Base-by-base conservation (phyloP, 1,140 invertebrate genomes). In the Heliconius hewitsoni region DNA sequence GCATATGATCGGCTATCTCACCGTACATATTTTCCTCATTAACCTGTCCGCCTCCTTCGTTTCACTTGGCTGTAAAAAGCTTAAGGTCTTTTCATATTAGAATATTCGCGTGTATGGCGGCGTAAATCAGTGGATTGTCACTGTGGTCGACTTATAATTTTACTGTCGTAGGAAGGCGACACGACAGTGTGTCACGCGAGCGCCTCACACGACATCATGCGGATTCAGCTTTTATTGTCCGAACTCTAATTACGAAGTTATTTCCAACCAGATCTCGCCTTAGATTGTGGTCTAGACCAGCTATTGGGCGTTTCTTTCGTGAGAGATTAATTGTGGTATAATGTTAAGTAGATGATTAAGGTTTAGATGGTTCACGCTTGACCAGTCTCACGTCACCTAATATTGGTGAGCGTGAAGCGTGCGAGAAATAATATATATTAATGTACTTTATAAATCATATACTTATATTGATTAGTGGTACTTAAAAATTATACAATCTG, bases 101-200 rank as follows among this genome's bases (percentile, higher is more conserved):
- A 91, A 92, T 91, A 92, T 92, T 94, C 90, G 93, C 93, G 93
- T 94, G 93, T 93, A 87, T 91, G 87, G 83, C 84, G 84, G 83
- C 89, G 93, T 94, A 94, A 94, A 94, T 94, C 93, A 94, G 90
- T 90, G 90, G 91, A 94, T 94, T 94, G 93, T 93, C 92, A 94
- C 91, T 94, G 90, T 87, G 90, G 88, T 88, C 85, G 90, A 94
- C 90, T 94, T 94, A 94, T 94, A 94, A 94, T 94, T 94, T 94
- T 94, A 94, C 90, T 94, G 92, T 94, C 91, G 92, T 86, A 89
- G 83, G 87, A 89, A 85, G 87, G 89, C 89, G 86, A 91, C 91
- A 92, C 92, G 91, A 90, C 91, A 91, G 57, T 80, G 80, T 80
- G 88, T 90, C 91, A 92, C 92, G 90, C 91, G 89, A 94, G 42